Percentiles rank a stretch among this genome's conserved stretches.
phyloP scores from a whole-genome alignment of 1,140 invertebrate genomes.

The Chrysomallon squamiferum region DNA sequence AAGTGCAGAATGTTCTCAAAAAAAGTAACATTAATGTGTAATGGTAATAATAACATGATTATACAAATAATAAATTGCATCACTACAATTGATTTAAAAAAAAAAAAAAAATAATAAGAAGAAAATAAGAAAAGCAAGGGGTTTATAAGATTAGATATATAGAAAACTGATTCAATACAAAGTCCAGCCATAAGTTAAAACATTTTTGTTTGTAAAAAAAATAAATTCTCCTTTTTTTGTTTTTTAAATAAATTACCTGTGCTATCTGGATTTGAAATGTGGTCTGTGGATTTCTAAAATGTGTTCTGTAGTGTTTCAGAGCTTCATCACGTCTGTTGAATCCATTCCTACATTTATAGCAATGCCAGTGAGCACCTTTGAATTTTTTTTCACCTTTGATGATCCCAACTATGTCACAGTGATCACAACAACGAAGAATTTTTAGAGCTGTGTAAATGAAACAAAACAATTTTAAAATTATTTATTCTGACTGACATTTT shows the following conservation, averaged over 20 bases:
- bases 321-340: conserved; percentile 64
- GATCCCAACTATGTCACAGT: conserved; percentile 63
- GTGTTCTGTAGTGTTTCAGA: conserved; percentile 64
- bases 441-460: conserved; percentile 55
- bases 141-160: too few relatives aligned
- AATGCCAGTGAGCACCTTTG: conserved; percentile 65
- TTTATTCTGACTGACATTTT: background rate
- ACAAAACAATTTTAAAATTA: background rate
- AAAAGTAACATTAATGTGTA: too few relatives aligned
- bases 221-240: too few relatives aligned
- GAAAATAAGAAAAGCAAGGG: too few relatives aligned
- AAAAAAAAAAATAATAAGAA: too few relatives aligned
- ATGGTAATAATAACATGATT: too few relatives aligned
- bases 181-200: too few relatives aligned
- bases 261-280: conserved; percentile 64
- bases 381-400: conserved; percentile 65
- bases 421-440: conserved; percentile 62
- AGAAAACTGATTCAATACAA: too few relatives aligned
- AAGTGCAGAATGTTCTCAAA: too few relatives aligned
- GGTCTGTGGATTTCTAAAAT: conserved; percentile 64
- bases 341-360: conserved; percentile 63
- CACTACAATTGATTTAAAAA: too few relatives aligned
- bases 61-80: too few relatives aligned
- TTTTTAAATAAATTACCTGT: conserved; percentile 44
- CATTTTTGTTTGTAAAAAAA: too few relatives aligned